Base-by-base conservation (phyloP, 2,888 invertebrate species). In the Metalampra italica region DNA sequence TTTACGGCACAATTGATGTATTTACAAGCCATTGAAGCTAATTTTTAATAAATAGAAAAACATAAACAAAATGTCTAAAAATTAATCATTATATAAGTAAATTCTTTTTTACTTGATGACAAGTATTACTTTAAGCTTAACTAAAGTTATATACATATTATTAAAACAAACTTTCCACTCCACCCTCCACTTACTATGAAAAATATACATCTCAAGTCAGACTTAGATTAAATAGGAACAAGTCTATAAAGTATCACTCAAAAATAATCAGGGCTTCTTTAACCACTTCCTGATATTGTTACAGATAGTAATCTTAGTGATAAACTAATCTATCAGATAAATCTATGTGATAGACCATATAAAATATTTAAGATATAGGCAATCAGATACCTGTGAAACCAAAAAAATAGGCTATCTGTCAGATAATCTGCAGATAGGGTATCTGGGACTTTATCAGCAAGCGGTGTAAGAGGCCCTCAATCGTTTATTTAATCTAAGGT, bases 201-300 rank as follows among this genome's bases (percentile, higher is more conserved):
- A 36, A 64, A 62, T 67, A 57, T 71, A 72, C 68, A 75, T 12
- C 9, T n/a, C 47, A 60, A 29, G 50, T 62, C 73, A 78, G 74
- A 75, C 78, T 76, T 76, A 79, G 79, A 80, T 79, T 78, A 80
- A 79, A 79, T 78, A 81, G 78, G 78, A 78, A 79, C 78, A 68
- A 75, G 57, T 66, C 58, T 41, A 48, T 49, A 52, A 57, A 36
- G 57, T 50, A 56, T 43, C 46, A 38, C 47, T 54, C 47, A 45
- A 34, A 38, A 45, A 52, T 46, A 51, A 38, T 55, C 54, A n/a
- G n/a, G n/a, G n/a, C n/a, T n/a, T n/a, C n/a, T n/a, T n/a, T n/a
- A n/a, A n/a, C n/a, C n/a, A n/a, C n/a, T n/a, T n/a, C n/a, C n/a
- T n/a, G n/a, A n/a, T n/a, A n/a, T n/a, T n/a, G n/a, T n/a, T n/a